These are phyloP conservation scores for Lepidothrix coronata DNA, from an alignment of 2,113 vertebrate species.

Conservation along the genomic window DNA sequence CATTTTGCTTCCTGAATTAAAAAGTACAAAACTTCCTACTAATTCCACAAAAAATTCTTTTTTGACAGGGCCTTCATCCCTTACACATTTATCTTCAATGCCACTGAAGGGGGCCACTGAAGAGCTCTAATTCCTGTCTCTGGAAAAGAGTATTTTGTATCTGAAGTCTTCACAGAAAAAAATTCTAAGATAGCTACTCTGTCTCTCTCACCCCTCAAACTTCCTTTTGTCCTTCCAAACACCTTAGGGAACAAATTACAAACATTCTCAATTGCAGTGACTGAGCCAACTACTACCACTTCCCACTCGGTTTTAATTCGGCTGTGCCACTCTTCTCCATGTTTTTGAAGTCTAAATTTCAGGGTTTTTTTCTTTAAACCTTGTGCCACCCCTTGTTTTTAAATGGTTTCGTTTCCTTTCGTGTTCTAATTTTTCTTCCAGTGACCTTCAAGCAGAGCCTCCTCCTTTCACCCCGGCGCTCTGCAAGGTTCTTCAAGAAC, in stretches of 20 bases:
- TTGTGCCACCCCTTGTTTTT: accelerated
- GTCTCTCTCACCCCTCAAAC: background rate
- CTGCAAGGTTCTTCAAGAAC: background rate
- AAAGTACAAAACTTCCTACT: background rate
- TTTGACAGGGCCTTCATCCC: background rate
- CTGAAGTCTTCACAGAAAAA: background rate
- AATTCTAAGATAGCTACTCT: background rate
- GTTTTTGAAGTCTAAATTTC: background rate
- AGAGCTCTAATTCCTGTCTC: background rate
- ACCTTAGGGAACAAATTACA: background rate
- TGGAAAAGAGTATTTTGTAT: background rate
- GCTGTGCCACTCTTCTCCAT: background rate
- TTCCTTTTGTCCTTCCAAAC: background rate
- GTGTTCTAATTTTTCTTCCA: background rate
- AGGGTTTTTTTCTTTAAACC: background rate
- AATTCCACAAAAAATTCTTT: background rate
- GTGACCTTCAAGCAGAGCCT: background rate
- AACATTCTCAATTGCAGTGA: background rate
- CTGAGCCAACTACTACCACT: background rate
- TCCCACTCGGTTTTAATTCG: background rate
- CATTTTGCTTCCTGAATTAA: background rate
- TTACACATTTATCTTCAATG: background rate
- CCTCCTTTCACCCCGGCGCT: background rate
- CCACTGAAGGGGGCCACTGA: background rate
- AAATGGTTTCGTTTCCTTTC: background rate